phyloP scores from a whole-genome alignment of 1,140 invertebrate genomes.

The Camponotus floridanus region DNA sequence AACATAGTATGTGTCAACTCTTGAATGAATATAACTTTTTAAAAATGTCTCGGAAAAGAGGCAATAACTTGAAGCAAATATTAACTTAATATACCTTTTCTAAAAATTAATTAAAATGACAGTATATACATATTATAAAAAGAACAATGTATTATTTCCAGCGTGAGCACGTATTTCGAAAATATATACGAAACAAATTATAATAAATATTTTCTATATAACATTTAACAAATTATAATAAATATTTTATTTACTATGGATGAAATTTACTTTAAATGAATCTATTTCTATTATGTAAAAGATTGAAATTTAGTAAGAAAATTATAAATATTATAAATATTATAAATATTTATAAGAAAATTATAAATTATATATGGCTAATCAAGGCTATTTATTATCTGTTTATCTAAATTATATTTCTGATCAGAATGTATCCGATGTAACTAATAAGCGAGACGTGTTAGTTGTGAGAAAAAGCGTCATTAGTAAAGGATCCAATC shows the following conservation, averaged over 20 bases:
- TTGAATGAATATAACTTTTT: background rate
- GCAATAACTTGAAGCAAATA: too few species aligned
- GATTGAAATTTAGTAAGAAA: background rate
- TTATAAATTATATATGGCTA: too few species aligned
- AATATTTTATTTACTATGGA: background rate
- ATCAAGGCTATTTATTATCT: background rate
- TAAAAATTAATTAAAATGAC: slow-evolving; percentile 8
- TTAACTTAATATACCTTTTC: too few species aligned
- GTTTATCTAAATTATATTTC: background rate
- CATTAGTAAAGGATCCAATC: background rate
- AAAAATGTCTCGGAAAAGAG: too few species aligned
- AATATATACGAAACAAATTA: too few species aligned
- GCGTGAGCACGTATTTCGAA: background rate
- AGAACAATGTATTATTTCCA: background rate
- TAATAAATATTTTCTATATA: background rate
- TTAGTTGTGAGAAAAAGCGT: background rate
- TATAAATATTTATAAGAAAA: too few species aligned
- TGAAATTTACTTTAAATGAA: background rate
- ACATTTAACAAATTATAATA: too few species aligned
- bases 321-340: too few species aligned
- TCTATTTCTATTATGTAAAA: background rate
- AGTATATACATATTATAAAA: background rate
- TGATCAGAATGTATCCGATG: background rate
- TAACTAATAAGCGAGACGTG: background rate
- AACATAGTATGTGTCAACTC: background rate